A percentile compares a stretch with the other conserved stretches of the same genome.
These are phyloP conservation scores for Cephus pulcher DNA, from an alignment of 2,888 invertebrate species.

Conservation along the genomic window DNA sequence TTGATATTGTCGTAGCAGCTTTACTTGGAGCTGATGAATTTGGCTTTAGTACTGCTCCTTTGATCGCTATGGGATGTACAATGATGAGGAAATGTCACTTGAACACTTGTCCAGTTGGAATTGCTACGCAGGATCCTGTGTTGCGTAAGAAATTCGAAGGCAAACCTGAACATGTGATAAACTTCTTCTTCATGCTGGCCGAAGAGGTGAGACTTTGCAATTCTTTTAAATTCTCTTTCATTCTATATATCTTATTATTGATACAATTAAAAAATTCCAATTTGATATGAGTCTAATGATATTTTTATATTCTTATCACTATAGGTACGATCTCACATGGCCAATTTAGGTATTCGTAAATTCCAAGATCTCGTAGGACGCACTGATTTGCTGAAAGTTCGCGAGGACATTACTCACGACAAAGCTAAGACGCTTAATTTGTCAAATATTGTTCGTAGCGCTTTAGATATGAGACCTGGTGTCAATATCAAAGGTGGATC, in stretches of 20 bases:
- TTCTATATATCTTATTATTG: not conserved
- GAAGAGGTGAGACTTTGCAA: slow-evolving; percentile 82
- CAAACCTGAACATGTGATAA: slow-evolving; percentile 96
- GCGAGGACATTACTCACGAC: slow-evolving; percentile 74
- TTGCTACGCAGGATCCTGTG: slow-evolving; percentile 97
- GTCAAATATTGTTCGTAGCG: slow-evolving; percentile 87
- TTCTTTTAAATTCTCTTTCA: not conserved
- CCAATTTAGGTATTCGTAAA: slow-evolving; percentile 86
- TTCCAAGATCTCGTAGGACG: slow-evolving; percentile 94
- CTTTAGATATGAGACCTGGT: slow-evolving; percentile 88
- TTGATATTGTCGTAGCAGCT: slow-evolving; percentile 96
- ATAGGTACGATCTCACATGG: slow-evolving; percentile 90
- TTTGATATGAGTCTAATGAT: not conserved
- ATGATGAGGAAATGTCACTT: slow-evolving; percentile 99
- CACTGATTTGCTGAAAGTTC: slow-evolving; percentile 86
- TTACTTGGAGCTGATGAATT: slow-evolving; percentile 98
- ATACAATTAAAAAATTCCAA: not conserved
- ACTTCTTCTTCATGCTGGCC: slow-evolving; percentile 97
- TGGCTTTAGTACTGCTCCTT: slow-evolving; percentile 97
- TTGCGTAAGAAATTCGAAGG: slow-evolving; percentile 96
- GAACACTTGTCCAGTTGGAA: slow-evolving; percentile 99
- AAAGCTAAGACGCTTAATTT: slow-evolving; percentile 91
- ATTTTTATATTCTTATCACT: not conserved
- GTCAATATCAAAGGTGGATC: slow-evolving; percentile 93
- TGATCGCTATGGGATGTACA: slow-evolving; percentile 98